Base-by-base conservation (phyloP, 2,797 vertebrate species). In the Darevskia mixta region DNA sequence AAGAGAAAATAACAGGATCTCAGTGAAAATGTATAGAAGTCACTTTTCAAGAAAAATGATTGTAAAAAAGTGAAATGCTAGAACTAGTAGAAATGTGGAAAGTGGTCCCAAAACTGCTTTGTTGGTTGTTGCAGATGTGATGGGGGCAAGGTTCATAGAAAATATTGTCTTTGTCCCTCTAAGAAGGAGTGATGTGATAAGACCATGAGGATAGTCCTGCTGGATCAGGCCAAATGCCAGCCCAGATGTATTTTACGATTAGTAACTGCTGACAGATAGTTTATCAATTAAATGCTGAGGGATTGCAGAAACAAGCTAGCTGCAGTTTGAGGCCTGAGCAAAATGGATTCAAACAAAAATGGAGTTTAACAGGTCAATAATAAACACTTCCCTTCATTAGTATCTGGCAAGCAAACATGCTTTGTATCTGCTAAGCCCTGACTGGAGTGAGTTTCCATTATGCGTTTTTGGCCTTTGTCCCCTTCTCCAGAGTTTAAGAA, bases 401-500 rank as follows among this genome's bases (percentile, higher is more conserved):
- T n/a, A 43, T 35, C 29, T 2, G 8, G 35, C 23, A 64, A 73
- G 38, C 32, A 3, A 45, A 38, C 69, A 29, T 61, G 23, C 38
- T 79, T 61, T 80, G 6, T 80, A 73, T 18, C 9, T 32, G 8
- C 38, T 32, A 41, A 73, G 27, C 18, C 32, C 43, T 49, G 78
- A 13, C 75, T 43, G 13, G 58, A 32, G 23, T n/a, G 61, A 32
- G 81, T 82, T 93, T 90, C 67, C 8, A 72, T 8, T 0, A 0
- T 2, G 0, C 23, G 2, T 86, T 75, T 45, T 10, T n/a, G 87
- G 38, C 85, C 1, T 82, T 41, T 81, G 41, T 85, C 71, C 18
- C 55, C 67, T 72, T 75, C 55, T 80, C 38, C 45, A 99, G 99
- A 99, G 92, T 98, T 98, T 38, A 98, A 98, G 90, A 98, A 98